Conservation (phyloP, 53 echinoderm and acorn worm genomes). For the Antedon mediterranea region DNA sequence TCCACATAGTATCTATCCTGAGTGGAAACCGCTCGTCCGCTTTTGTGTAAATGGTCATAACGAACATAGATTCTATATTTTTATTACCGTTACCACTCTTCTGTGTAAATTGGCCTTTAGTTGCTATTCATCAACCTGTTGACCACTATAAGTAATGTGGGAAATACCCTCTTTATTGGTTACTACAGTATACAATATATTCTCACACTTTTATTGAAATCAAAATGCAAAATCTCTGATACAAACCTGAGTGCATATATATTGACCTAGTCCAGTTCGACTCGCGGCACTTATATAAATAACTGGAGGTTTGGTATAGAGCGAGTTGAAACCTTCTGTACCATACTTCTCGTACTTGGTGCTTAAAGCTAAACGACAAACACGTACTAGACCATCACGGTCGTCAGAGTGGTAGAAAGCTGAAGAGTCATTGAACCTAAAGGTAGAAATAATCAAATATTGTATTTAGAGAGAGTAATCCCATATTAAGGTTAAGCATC, state of each 20-base stretch:
- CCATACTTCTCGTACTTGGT: conserved; percentile 94
- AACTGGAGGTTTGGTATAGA: conserved; percentile 93
- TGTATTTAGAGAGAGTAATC: too few relatives aligned
- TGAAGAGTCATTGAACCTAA: conserved; percentile 93
- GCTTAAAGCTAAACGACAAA: conserved; percentile 73
- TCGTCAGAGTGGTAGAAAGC: conserved; percentile 91
- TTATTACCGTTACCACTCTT: too few relatives aligned
- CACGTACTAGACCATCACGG: conserved; percentile 72
- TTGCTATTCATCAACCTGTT: too few relatives aligned
- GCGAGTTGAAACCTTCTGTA: conserved; percentile 88
- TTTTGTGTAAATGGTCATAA: too few relatives aligned
- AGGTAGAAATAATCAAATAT: background rate
- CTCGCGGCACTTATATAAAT: conserved; percentile 93
- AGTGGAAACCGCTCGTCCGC: too few relatives aligned
- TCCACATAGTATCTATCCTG: too few relatives aligned
- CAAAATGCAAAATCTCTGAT: background rate
- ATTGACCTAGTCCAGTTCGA: conserved; percentile 78
- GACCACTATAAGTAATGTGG: too few relatives aligned
- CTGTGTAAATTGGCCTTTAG: too few relatives aligned
- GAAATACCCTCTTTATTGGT: too few relatives aligned
- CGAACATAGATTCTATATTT: too few relatives aligned
- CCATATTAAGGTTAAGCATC: too few relatives aligned
- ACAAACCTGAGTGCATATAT: conserved; percentile 76
- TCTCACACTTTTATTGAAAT: background rate
- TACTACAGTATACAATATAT: too few relatives aligned